Conservation (phyloP, 2,888 invertebrate genomes). For the Allolobophora icterica region DNA sequence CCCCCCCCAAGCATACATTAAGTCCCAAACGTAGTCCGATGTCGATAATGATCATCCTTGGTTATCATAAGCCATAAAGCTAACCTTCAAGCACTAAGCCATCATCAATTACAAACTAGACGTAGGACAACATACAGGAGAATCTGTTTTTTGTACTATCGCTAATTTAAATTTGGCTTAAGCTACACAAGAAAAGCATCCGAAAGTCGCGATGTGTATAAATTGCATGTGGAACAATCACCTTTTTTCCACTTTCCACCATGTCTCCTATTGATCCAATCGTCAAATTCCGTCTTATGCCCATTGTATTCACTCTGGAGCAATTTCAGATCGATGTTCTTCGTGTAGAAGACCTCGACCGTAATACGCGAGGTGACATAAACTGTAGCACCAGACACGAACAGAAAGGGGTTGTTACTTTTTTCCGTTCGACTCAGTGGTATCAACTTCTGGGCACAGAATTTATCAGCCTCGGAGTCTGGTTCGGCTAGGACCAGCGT, state of each 20-base stretch:
- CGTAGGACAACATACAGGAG: too few relatives aligned
- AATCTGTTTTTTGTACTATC: too few relatives aligned
- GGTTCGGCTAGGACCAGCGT: background rate
- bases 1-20: too few relatives aligned
- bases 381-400: background rate
- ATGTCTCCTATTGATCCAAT: background rate
- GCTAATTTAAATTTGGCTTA: too few relatives aligned
- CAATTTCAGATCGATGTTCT: background rate
- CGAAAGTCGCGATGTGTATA: background rate
- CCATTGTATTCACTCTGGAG: background rate
- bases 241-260: background rate
- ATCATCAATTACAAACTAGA: too few relatives aligned
- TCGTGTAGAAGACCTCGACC: background rate
- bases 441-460: background rate
- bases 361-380: background rate
- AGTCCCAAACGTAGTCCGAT: too few relatives aligned
- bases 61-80: too few relatives aligned
- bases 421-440: background rate
- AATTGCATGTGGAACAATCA: background rate
- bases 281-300: background rate
- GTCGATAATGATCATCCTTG: too few relatives aligned
- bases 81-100: too few relatives aligned
- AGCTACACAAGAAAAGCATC: background rate
- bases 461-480: background rate
- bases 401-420: background rate